Base-by-base conservation (phyloP, 2,113 vertebrate species). In the Athene noctua region DNA sequence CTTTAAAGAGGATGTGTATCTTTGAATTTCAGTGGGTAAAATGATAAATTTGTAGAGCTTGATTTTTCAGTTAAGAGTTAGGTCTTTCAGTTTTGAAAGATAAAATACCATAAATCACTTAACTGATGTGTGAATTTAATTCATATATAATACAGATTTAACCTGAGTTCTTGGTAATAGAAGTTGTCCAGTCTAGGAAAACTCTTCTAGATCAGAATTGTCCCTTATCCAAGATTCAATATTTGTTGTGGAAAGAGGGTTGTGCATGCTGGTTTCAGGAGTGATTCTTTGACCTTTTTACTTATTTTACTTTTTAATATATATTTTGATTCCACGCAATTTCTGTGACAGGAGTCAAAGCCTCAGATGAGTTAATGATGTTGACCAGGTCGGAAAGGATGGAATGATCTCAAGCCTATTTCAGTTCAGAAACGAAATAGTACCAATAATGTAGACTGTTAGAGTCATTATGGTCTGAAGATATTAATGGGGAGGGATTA, bases 201-300 rank as follows among this genome's bases (percentile, higher is more conserved):
- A 9, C 11, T 81, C 15, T 46, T 71, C 42, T 57, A 20, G 40
- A 22, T 55, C 8, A 25, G 30, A 72, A 72, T 55, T 54, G 10
- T 57, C 14, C 11, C 7, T 71, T 6, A 55, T 44, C 12, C 16
- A 81, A 81, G 16, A 77, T 46, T 63, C 21, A 71, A 10, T 30
- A 47, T 16, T 21, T 61, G 11, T 47, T 55, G 12, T 15, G 0
- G 22, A 79, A 58, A 82, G 36, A 44, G 3, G 1, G 5, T 65
- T 11, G 5, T 14, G 17, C 5, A 44, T 1, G 0, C 1, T 58
- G 9, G 11, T 79, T 86, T 80, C 1, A 4, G 8, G 13, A 38
- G 3, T 46, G 20, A 75, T 59, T 59, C 8, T 75, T 67, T 63
- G 16, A 73, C n/a, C 3, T 87, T 55, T 46, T 26, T 44, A 22